A percentile compares a stretch with the other conserved stretches of the same genome.
Conservation (phyloP, 2,888 invertebrate species). For the Thyatira batis region DNA sequence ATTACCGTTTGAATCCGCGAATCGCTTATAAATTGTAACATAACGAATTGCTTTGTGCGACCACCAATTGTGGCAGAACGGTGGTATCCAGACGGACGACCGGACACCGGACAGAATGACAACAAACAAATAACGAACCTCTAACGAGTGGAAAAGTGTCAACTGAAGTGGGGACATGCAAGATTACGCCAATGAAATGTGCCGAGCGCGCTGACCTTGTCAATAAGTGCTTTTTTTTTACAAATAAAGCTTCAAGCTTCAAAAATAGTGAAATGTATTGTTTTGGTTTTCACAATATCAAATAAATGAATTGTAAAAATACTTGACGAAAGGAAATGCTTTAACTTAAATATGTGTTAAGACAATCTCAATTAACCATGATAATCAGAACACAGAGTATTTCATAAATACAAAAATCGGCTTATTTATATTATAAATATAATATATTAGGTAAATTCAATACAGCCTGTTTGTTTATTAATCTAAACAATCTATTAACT, state of each 20-base stretch:
- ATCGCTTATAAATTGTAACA: conserved; percentile 25
- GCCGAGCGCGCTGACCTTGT: not conserved
- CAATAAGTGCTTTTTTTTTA: conserved; percentile 6
- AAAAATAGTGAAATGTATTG: no score
- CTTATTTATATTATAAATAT: no score
- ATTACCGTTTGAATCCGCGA: not conserved
- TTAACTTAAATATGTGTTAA: no score
- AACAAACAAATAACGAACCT: conserved; percentile 76
- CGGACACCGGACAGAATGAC: conserved; percentile 55
- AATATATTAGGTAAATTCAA: not conserved
- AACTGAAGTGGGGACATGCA: conserved; percentile 24
- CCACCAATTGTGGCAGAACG: conserved; percentile 55
- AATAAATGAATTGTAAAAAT: no score
- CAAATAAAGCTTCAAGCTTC: not conserved
- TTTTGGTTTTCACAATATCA: no score
- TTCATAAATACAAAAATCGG: no score
- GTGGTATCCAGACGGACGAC: conserved; percentile 39
- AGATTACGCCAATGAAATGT: conserved; percentile 23
- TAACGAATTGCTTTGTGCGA: conserved; percentile 48
- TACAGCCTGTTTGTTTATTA: not conserved
- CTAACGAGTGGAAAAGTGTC: conserved; percentile 78
- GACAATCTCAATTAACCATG: no score
- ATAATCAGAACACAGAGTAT: no score
- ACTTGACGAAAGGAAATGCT: no score
- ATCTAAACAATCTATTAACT: not conserved